These are phyloP conservation scores for Aythya fuligula DNA, from an alignment of 2,797 vertebrate genomes.

Conservation along the genomic window DNA sequence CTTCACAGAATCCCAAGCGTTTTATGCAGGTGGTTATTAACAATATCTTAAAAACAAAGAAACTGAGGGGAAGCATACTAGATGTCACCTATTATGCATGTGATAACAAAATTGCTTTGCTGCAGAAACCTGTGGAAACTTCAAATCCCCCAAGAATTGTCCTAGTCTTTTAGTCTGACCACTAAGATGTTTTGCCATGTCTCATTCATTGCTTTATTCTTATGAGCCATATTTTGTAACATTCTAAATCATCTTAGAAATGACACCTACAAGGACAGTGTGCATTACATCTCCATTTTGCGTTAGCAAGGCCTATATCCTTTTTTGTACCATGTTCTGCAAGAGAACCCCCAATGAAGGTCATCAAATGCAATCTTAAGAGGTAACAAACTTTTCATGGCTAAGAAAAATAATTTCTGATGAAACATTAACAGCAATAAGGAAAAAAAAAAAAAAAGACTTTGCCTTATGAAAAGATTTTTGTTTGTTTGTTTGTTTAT, in stretches of 20 bases:
- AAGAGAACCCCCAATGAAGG: slow-evolving; percentile 20
- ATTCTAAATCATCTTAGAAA: background rate
- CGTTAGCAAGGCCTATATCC: background rate
- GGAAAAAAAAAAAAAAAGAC: slow-evolving; percentile 50
- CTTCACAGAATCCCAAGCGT: background rate
- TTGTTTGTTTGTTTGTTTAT: background rate
- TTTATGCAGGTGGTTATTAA: background rate
- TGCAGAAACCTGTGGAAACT: background rate
- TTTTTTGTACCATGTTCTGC: background rate
- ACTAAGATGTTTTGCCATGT: background rate
- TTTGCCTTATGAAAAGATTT: slow-evolving; percentile 41
- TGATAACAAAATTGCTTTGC: background rate
- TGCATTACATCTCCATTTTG: background rate
- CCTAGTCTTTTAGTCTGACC: background rate
- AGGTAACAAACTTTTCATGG: slow-evolving; percentile 45
- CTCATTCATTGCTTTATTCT: background rate
- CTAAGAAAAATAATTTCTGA: slow-evolving; percentile 65
- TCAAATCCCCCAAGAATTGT: background rate
- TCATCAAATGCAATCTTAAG: slow-evolving; percentile 1
- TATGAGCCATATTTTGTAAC: background rate
- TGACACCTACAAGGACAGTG: background rate
- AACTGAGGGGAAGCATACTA: background rate
- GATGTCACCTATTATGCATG: background rate
- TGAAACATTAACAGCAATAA: slow-evolving; percentile 64
- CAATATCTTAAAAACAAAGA: background rate